Conservation (phyloP, 2,797 vertebrate species). For the Rhinichthys osculus region DNA sequence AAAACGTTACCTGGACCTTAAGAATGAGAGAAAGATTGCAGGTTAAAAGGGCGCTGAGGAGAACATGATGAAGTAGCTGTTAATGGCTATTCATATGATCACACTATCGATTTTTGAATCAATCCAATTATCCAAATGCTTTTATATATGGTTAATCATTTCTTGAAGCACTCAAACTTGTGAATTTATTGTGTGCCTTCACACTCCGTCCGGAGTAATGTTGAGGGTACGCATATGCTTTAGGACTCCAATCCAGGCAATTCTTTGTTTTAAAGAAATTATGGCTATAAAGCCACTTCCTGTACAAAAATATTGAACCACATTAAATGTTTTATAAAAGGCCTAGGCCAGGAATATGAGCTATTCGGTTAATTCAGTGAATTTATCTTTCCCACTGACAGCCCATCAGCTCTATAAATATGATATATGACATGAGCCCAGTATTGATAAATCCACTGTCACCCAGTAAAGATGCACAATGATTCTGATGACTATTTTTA, state of each 20-base stretch:
- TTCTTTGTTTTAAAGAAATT: constrained; percentile 34
- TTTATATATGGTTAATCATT: constrained; percentile 69
- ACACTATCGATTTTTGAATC: constrained; percentile 60
- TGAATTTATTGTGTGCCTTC: constrained; percentile 55
- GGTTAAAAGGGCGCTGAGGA: constrained; percentile 66
- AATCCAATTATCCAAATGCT: constrained; percentile 67
- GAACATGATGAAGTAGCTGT: constrained; percentile 62
- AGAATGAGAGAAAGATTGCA: constrained; percentile 54
- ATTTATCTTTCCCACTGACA: constrained; percentile 27
- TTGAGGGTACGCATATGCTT: constrained; percentile 16
- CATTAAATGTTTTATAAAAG: constrained; percentile 36
- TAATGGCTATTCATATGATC: constrained; percentile 67
- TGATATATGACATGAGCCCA: constrained; percentile 2
- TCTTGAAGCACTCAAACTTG: constrained; percentile 62
- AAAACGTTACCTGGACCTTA: constrained; percentile 38
- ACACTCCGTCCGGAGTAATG: constrained; percentile 22
- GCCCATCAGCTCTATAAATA: constrained; percentile 28
- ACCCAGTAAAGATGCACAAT: background rate
- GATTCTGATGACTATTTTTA: constrained; percentile 24
- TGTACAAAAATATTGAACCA: constrained; percentile 8
- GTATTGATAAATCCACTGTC: background rate
- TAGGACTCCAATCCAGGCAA: constrained; percentile 52
- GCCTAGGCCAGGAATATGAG: constrained; percentile 4
- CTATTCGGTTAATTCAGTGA: constrained; percentile 3
- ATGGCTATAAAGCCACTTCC: constrained; percentile 15